Percentiles rank a stretch among this genome's conserved stretches.
These are phyloP conservation scores for Acanthoscelides obtectus DNA, from an alignment of 2,888 invertebrate genomes.

Conservation along the genomic window DNA sequence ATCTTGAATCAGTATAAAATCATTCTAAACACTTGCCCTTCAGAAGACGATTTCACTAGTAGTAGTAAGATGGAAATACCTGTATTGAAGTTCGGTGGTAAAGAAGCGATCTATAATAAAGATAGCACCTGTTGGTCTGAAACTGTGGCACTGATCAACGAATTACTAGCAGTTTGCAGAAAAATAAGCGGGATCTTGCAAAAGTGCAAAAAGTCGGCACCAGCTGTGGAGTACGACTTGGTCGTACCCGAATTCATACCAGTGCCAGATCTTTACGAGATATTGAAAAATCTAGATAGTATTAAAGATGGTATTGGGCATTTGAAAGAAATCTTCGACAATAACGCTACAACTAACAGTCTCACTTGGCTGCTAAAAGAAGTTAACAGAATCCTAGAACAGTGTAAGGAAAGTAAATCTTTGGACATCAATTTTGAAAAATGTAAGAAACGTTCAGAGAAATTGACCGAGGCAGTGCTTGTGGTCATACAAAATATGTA, in stretches of 20 bases:
- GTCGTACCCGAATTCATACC: slow-evolving; percentile 31
- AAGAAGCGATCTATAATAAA: slow-evolving; percentile 34
- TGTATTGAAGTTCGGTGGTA: slow-evolving; percentile 27
- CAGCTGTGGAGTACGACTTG: slow-evolving; percentile 30
- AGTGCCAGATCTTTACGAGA: slow-evolving; percentile 10
- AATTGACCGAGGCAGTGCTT: slow-evolving; percentile 21
- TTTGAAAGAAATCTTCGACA: slow-evolving; percentile 13
- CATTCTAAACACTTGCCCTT: slow-evolving; percentile 61
- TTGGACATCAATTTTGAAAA: slow-evolving; percentile 3
- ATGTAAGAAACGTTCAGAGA: slow-evolving; percentile 19
- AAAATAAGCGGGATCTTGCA: slow-evolving; percentile 28
- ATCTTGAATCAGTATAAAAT: slow-evolving; percentile 65
- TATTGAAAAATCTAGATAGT: slow-evolving; percentile 12
- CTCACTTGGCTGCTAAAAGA: slow-evolving; percentile 16
- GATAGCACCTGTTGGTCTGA: slow-evolving; percentile 36
- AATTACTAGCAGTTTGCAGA: slow-evolving; percentile 18
- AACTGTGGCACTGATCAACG: slow-evolving; percentile 23
- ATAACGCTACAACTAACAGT: slow-evolving; percentile 9
- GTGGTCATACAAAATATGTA: slow-evolving; percentile 30
- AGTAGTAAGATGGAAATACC: slow-evolving; percentile 31
- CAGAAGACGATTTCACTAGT: slow-evolving; percentile 34
- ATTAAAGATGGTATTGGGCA: slow-evolving; percentile 10
- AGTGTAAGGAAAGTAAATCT: neutral
- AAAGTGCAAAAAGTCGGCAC: slow-evolving; percentile 28
- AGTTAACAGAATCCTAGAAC: slow-evolving; percentile 7